These are phyloP conservation scores for Napeogenes inachia DNA, from an alignment of 2,888 invertebrate species.

Conservation along the genomic window DNA sequence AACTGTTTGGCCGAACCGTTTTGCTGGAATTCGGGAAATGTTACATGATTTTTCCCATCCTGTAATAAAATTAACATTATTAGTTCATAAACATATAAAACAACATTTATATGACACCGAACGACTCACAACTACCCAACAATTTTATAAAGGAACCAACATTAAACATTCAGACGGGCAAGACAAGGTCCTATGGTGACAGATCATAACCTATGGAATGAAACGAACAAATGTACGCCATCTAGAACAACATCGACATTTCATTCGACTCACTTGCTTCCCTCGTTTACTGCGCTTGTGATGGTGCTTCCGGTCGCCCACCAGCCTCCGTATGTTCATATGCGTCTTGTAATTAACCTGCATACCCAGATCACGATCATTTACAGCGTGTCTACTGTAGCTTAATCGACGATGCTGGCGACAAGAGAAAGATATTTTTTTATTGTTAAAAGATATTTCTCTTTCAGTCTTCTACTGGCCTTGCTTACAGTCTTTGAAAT, in stretches of 20 bases:
- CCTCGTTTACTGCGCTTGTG: slow-evolving; percentile 91
- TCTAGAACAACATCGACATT: not conserved
- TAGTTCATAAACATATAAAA: not conserved
- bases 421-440: slow-evolving; percentile 11
- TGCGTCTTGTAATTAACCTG: slow-evolving; percentile 93
- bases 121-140: not conserved
- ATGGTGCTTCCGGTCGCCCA: slow-evolving; percentile 90
- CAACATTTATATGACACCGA: not conserved
- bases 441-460: slow-evolving; percentile 1
- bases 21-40: slow-evolving; percentile 93
- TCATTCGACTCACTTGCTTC: slow-evolving; percentile 80
- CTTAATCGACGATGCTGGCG: slow-evolving; percentile 91
- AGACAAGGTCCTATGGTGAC: too few relatives aligned
- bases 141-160: too few relatives aligned
- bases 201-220: not conserved
- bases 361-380: slow-evolving; percentile 90
- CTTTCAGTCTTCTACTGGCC: slow-evolving; percentile 1
- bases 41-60: slow-evolving; percentile 93
- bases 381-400: slow-evolving; percentile 94
- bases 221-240: not conserved
- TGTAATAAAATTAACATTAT: slow-evolving; percentile 54
- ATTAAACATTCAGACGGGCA: too few relatives aligned
- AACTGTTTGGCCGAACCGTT: slow-evolving; percentile 92
- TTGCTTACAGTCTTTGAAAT: not conserved
- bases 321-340: slow-evolving; percentile 91